Base-by-base conservation (phyloP, 2,797 vertebrate genomes). In the Anguilla obscura region DNA sequence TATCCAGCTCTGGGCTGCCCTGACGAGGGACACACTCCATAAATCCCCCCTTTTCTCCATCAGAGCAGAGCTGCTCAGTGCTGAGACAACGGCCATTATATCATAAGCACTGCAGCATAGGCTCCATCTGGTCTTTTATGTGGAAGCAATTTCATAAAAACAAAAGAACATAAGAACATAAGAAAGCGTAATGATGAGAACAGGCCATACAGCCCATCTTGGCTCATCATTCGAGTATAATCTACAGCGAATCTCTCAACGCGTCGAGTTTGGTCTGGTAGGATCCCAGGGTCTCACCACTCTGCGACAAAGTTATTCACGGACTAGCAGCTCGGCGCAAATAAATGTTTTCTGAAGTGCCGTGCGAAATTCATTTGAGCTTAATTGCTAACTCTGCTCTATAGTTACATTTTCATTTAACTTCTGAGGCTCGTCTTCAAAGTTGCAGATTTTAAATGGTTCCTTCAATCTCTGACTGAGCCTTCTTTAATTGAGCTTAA, bases 71-170 rank as follows among this genome's bases (percentile, higher is more conserved):
- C 94, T 92, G 92, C 92, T 93, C 91, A 90, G 91, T 93, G 92
- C 93, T 92, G 92, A 95, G 95, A 95, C 95, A 94, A 95, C 95
- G 94, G 95, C 93, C 94, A 95, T 96, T 96, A 95, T 94, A 94
- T 95, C 94, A 95, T 94, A 91, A 90, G 91, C 91, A 90, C 92
- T 83, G 87, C 92, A 89, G 93, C 93, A 89, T 87, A 88, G 74
- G 89, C 88, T 89, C 89, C 88, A 91, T 93, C 91, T 93, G 91
- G 88, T 90, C 86, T 82, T 90, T 90, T 92, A 90, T 90, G 91
- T 92, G 93, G 92, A 93, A 90, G 86, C 90, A 82, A 82, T 82
- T 82, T 82, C 45, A 82, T 82, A 82, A 48, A 82, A 82, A 82
- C 79, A 82, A 82, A 82, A 82, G 79, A 50, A 82, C 79, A 82